Conservation (phyloP, 2,113 vertebrate species). For the Lycocorax pyrrhopterus region DNA sequence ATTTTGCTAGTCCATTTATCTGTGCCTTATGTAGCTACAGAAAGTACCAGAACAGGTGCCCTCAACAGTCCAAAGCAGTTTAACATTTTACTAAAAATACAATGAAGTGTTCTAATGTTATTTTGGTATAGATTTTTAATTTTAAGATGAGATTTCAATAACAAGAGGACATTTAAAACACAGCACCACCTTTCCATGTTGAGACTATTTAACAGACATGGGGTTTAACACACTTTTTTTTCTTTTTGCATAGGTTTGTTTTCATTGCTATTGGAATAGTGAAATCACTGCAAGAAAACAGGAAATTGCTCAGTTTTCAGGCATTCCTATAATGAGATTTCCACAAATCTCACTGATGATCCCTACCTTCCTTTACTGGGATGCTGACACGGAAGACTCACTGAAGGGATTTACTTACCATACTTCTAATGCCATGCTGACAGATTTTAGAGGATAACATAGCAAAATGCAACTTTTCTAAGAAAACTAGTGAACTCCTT, state of each 20-base stretch:
- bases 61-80: conserved; percentile 18
- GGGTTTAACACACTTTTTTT: not conserved
- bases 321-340: not conserved
- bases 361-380: not conserved
- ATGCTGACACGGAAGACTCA: not conserved
- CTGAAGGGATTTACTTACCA: not conserved
- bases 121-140: conserved; percentile 23
- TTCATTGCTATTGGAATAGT: not conserved
- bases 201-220: not conserved
- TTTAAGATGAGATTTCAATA: not conserved
- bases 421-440: not conserved
- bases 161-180: not conserved
- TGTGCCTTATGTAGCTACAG: not conserved
- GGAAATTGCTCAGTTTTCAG: not conserved
- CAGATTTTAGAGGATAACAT: not conserved
- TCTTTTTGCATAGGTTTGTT: not conserved
- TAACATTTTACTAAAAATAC: conserved; percentile 40
- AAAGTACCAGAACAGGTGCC: not conserved
- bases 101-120: not conserved
- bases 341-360: not conserved
- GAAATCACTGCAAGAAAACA: not conserved
- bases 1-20: conserved; percentile 31
- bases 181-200: not conserved
- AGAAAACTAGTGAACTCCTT: not conserved
- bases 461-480: not conserved